phyloP scores from a whole-genome alignment of 2,113 vertebrate species.

The Micronycteris hirsuta region DNA sequence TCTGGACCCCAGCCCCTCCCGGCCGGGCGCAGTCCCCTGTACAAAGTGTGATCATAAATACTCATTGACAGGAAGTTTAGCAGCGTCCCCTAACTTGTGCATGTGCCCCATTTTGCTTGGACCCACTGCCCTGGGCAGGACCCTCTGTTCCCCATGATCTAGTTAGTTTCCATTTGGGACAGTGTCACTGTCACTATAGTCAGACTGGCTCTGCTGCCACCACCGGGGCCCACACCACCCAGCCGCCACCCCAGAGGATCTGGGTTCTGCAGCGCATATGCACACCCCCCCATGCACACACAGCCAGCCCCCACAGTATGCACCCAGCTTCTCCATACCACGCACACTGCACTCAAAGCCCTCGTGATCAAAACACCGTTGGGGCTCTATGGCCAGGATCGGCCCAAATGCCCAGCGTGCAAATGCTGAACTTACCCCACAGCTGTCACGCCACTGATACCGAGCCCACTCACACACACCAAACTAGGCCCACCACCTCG shows the following conservation, averaged over 20 bases:
- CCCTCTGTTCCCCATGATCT: neutral
- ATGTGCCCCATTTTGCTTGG: neutral
- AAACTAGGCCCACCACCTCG: neutral
- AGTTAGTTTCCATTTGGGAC: neutral
- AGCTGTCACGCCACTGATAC: neutral
- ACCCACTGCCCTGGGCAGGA: neutral
- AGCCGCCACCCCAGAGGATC: neutral
- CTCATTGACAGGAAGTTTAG: neutral
- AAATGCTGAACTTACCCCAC: neutral
- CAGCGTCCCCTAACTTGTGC: neutral
- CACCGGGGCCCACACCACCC: neutral
- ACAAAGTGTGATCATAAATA: neutral
- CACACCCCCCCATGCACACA: fast-evolving
- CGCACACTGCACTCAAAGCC: neutral
- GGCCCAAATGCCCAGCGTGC: neutral
- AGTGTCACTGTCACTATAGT: neutral
- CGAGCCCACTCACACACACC: neutral
- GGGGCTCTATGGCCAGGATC: neutral
- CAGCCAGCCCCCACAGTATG: fast-evolving
- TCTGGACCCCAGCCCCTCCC: neutral
- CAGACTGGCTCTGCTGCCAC: too few relatives aligned
- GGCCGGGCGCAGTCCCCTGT: neutral
- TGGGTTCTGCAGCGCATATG: neutral
- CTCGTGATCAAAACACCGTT: neutral
- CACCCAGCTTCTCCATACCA: too few relatives aligned